Evolutionary conservation across 2,888 invertebrate species (phyloP), one percentile per base, ranked within the genome.

Genomic region (Pocota personata): DNA sequence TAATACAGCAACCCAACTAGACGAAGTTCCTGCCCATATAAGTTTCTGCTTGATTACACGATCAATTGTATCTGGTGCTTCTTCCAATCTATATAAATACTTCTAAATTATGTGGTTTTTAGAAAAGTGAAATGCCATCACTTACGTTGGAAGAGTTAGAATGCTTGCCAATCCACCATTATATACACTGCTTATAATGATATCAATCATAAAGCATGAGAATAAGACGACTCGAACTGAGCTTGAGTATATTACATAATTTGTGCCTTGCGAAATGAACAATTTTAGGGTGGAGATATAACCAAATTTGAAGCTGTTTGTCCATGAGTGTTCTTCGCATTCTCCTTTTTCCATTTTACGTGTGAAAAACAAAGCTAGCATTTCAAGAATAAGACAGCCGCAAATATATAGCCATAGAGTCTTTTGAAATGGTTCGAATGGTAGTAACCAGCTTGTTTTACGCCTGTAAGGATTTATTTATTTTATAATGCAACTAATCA

Each of bases 81-180:
- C 69, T 8, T 67, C 75, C 27, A 60, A 62, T 10, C 80, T 48
- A 8, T n/a, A n/a, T 48, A 5, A 8, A 21, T 21, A 21, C 21
- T 21, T 48, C 0, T 4, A 48, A 43, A 16, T 16, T 4, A 21
- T 80, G 24, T 2, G 4, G 24, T 3, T 19, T 5, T 12, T 3
- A 52, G 7, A 10, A 10, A 12, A 1, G 21, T 7, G 0, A 30
- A 6, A 3, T 82, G 93, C 92, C 93, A 93, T 0, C 2, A 87
- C 88, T 88, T 88, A 93, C 92, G 93, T 93, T 0, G 95, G 95
- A 19, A 95, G 93, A 0, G 96, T 95, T 90, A 95, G 94, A 27
- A 95, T 94, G 58, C 95, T 94, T 6, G 95, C 94, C 48, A 96
- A 91, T 0, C 95, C 96, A 60, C 95, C 95, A 19, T 94, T 93